phyloP scores from a whole-genome alignment of 2,113 vertebrate species.

The Solea senegalensis region DNA sequence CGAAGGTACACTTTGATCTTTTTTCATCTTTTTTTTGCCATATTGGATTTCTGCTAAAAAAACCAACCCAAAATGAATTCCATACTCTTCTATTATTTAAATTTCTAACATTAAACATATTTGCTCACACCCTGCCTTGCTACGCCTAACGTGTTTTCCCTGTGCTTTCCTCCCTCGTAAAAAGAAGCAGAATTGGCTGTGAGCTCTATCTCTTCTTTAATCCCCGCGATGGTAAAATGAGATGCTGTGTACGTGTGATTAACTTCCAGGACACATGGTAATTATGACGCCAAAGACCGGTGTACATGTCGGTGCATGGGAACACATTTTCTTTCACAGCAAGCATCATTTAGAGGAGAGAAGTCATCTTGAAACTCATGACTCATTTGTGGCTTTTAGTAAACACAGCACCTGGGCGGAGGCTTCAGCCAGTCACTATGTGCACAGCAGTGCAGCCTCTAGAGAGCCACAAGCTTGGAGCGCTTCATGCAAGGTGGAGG shows the following conservation, averaged over 20 bases:
- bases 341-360: constrained; percentile 44
- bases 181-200: constrained; percentile 6
- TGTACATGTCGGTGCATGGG: background rate
- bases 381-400: constrained; percentile 40
- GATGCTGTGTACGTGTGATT: background rate
- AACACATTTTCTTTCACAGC: constrained; percentile 37
- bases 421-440: constrained; percentile 7
- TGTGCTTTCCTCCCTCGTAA: background rate
- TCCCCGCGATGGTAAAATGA: background rate
- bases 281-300: constrained; percentile 31
- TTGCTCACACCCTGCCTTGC: background rate
- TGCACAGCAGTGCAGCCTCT: constrained; percentile 20
- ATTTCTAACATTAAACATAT: background rate
- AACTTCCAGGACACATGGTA: constrained; percentile 21
- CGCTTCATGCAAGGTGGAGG: constrained; percentile 37
- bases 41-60: background rate
- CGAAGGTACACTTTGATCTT: constrained; percentile 2
- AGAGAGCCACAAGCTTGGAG: constrained; percentile 14
- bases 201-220: background rate
- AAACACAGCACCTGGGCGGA: constrained; percentile 35
- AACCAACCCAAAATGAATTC: background rate
- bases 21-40: constrained; percentile 3
- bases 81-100: background rate
- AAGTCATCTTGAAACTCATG: constrained; percentile 56
- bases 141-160: background rate